Conservation (phyloP, 2,888 invertebrate species). For the Deilephila elpenor region DNA sequence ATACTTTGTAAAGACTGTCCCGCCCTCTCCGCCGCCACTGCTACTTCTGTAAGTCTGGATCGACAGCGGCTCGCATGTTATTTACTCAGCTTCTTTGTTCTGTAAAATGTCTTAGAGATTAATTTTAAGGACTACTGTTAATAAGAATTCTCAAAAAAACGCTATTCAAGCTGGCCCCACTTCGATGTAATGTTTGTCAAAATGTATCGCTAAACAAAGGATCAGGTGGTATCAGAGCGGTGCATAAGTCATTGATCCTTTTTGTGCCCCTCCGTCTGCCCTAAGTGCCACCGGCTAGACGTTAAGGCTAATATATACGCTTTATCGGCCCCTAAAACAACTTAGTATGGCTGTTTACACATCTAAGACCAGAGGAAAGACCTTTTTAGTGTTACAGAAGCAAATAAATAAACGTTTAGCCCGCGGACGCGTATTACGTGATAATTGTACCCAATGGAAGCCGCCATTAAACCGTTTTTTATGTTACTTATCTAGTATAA, state of each 20-base stretch:
- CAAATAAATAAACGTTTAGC: not conserved
- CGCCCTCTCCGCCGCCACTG: too few relatives aligned
- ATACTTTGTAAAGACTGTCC: too few relatives aligned
- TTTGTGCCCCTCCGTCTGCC: conserved; percentile 30
- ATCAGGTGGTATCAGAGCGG: conserved; percentile 68
- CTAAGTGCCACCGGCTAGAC: conserved; percentile 53
- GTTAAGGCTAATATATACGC: conserved; percentile 58
- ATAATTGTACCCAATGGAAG: not conserved
- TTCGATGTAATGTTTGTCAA: conserved; percentile 31
- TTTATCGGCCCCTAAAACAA: conserved; percentile 60
- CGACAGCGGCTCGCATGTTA: too few relatives aligned
- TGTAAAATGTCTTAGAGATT: too few relatives aligned
- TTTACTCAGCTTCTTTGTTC: too few relatives aligned
- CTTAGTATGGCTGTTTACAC: conserved; percentile 59
- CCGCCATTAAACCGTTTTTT: not conserved
- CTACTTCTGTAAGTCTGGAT: too few relatives aligned
- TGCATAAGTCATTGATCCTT: conserved; percentile 66
- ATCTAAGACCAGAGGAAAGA: conserved; percentile 35
- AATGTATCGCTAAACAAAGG: conserved; percentile 52
- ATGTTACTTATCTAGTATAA: not conserved
- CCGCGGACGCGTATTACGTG: conserved; percentile 1
- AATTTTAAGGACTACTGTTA: too few relatives aligned
- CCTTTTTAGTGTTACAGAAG: conserved; percentile 34
- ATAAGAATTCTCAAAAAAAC: too few relatives aligned
- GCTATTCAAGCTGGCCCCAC: not conserved